Evolutionary conservation across 1,140 invertebrate genomes (phyloP), one percentile per base, ranked within the genome.

Genomic region (Platyscapa corneri): DNA sequence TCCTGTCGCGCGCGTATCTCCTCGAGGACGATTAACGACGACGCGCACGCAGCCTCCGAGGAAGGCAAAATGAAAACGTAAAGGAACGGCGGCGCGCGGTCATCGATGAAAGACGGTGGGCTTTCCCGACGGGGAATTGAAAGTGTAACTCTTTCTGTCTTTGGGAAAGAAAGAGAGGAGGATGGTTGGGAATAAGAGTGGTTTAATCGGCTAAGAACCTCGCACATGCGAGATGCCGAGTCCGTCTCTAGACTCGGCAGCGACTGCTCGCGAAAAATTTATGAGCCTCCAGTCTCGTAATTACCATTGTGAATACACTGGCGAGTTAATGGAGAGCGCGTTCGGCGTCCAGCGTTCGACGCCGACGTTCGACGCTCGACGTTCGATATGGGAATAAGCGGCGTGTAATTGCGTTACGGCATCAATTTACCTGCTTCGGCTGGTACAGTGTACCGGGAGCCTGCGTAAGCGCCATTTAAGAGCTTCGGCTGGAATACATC

Each of bases 401-500:
- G 83, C 87, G 87, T 88, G 88, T 89, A 90, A 91, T 91, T 89
- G 89, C 88, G 87, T 89, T 90, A 88, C 88, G 86, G 84, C 89
- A 90, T 90, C 88, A 88, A 90, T 91, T 91, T 90, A 91, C 88
- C 84, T 88, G 90, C 87, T 89, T 90, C 37, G 88, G 88, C 86
- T 18, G 14, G 27, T 23, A 14, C 56, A 60, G 56, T 2, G 10
- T 2, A 37, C 60, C 23, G 53, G n/a, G 37, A 34, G 60, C n/a
- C 10, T 18, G 12, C 10, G n/a, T 0, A 78, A 78, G 75, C 82
- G 82, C 82, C 60, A 56, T 77, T 84, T 84, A 84, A 67, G 82
- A 46, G 7, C 18, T 34, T n/a, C 70, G 56, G 6, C 37, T 39
- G 60, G 2, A 23, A 83, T 82, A 72, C 70, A 82, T 82, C 34